Conservation (phyloP, 2,113 vertebrate genomes). For the Cichladusa arquata region DNA sequence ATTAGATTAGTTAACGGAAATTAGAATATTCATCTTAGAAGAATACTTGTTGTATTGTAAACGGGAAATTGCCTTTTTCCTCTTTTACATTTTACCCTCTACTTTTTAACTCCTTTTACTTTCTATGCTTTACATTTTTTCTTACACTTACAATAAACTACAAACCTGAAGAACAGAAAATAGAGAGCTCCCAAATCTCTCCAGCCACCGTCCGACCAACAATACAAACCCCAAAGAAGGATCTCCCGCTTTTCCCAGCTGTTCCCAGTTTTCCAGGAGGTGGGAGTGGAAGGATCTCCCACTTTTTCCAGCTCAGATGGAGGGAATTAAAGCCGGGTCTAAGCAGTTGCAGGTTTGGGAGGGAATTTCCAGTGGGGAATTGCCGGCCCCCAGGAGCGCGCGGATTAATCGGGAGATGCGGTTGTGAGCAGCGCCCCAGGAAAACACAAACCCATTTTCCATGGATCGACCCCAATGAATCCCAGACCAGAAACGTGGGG, state of each 20-base stretch:
- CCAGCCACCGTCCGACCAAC: too few species aligned
- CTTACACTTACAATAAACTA: too few species aligned
- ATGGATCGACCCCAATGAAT: constrained; percentile 8
- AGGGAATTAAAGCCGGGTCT: neutral
- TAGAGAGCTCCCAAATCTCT: too few species aligned
- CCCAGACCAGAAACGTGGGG: neutral
- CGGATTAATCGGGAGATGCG: constrained; percentile 4
- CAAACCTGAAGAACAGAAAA: too few species aligned
- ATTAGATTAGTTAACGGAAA: too few species aligned
- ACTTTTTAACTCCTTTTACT: too few species aligned
- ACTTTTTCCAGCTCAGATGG: neutral
- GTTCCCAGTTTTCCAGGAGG: neutral
- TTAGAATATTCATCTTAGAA: too few species aligned
- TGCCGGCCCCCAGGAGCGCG: neutral
- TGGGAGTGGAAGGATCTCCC: neutral
- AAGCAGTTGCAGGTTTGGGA: constrained; percentile 44
- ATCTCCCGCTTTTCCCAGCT: neutral
- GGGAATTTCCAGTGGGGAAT: neutral
- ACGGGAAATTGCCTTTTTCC: too few species aligned
- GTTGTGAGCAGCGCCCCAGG: neutral
- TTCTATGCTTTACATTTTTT: too few species aligned
- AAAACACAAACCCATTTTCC: neutral
- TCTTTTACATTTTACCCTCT: too few species aligned
- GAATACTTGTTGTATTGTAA: too few species aligned
- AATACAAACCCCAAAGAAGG: too few species aligned